A percentile compares a stretch with the other conserved stretches of the same genome.
phyloP scores from a whole-genome alignment of 2,113 vertebrate genomes.

The Asarcornis scutulata region DNA sequence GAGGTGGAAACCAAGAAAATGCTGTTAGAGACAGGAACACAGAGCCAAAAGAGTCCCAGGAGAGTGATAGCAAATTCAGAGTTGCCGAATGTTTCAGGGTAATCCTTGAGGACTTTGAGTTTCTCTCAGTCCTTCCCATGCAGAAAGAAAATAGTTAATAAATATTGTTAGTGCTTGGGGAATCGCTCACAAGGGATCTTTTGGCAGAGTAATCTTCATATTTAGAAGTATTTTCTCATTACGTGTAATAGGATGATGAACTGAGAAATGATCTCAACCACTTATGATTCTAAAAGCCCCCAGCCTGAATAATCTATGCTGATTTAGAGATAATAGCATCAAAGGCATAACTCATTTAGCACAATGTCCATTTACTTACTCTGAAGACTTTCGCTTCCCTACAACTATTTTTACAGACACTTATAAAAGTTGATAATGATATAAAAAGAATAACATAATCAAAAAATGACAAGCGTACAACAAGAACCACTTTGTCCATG shows the following conservation, averaged over 20 bases:
- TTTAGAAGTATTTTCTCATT: constrained; percentile 81
- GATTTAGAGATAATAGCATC: constrained; percentile 78
- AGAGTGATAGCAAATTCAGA: not conserved
- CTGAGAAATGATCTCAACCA: constrained; percentile 77
- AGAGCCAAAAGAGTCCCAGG: not conserved
- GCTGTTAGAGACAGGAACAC: not conserved
- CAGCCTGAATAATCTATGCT: constrained; percentile 74
- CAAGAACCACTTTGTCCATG: not conserved
- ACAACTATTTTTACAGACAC: constrained; percentile 37
- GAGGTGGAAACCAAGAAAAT: constrained; percentile 10
- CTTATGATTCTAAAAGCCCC: constrained; percentile 77
- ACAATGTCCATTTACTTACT: constrained; percentile 75
- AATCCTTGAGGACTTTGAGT: not conserved
- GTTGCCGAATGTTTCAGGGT: not conserved
- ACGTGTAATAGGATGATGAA: constrained; percentile 80
- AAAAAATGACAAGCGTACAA: not conserved
- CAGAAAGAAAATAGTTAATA: constrained; percentile 61
- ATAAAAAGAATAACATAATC: constrained; percentile 19
- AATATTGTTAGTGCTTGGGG: constrained; percentile 48
- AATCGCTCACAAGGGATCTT: constrained; percentile 71
- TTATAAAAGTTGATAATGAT: constrained; percentile 67
- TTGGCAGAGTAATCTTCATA: constrained; percentile 74
- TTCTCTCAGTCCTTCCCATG: not conserved
- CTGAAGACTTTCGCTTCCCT: constrained; percentile 70
- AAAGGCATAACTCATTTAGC: constrained; percentile 80